Percentiles rank a stretch among this genome's conserved stretches.
Evolutionary conservation across 2,888 invertebrate species (phyloP).

Genomic region (Omphaloscelis lunosa): DNA sequence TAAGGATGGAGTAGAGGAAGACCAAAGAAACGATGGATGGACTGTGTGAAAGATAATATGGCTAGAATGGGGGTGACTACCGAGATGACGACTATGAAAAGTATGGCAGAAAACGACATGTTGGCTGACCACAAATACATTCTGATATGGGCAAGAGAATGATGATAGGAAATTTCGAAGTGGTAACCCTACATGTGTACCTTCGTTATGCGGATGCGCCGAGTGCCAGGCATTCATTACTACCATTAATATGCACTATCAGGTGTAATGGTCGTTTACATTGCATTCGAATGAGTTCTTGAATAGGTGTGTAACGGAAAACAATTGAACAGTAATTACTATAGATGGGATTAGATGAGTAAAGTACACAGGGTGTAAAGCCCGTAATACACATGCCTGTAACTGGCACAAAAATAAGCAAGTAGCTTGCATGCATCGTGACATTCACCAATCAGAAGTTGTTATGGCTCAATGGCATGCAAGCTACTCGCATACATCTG

Average conservation of each 20-base stretch:
- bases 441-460: too few relatives aligned
- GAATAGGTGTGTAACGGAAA: slow-evolving; percentile 18
- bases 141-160: background rate
- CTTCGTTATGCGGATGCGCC: slow-evolving; percentile 52
- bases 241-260: slow-evolving; percentile 50
- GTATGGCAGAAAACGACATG: too few relatives aligned
- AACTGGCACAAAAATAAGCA: too few relatives aligned
- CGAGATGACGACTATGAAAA: too few relatives aligned
- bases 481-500: too few relatives aligned
- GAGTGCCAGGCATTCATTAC: slow-evolving; percentile 45
- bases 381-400: too few relatives aligned
- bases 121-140: background rate
- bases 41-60: background rate
- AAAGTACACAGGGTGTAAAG: background rate
- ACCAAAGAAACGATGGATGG: background rate
- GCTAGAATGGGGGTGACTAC: background rate
- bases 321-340: slow-evolving; percentile 14
- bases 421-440: too few relatives aligned
- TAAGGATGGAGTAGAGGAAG: background rate
- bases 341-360: background rate
- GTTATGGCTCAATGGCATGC: too few relatives aligned
- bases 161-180: background rate
- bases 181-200: slow-evolving; percentile 11
- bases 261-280: slow-evolving; percentile 41
- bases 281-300: slow-evolving; percentile 27